A percentile compares a stretch with the other conserved stretches of the same genome.
Evolutionary conservation across 1,140 invertebrate genomes (phyloP).

Genomic region (Ips typographus): DNA sequence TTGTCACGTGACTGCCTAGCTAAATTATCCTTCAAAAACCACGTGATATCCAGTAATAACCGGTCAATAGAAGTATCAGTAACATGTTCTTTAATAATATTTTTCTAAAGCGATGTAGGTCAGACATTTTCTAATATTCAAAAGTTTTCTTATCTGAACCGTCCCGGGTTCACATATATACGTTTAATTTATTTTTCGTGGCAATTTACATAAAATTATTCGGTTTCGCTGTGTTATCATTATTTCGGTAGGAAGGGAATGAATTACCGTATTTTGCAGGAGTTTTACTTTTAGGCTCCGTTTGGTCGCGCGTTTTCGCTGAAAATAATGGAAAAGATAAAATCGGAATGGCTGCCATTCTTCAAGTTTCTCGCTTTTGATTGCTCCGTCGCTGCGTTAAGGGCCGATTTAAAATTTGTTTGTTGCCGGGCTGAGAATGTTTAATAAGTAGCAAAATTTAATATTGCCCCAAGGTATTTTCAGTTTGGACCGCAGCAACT

Average conservation of each 20-base stretch:
- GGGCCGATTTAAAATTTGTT: too few relatives aligned
- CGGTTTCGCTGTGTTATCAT: neutral
- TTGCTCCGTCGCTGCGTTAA: neutral
- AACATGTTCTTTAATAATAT: neutral
- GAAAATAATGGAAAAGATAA: slow-evolving; percentile 3
- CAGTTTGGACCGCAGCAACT: too few relatives aligned
- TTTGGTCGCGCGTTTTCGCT: neutral
- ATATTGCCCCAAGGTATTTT: too few relatives aligned
- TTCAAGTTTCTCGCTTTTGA: neutral
- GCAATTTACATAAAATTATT: neutral
- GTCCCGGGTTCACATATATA: too few relatives aligned
- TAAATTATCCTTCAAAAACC: neutral
- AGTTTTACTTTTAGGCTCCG: slow-evolving; percentile 5
- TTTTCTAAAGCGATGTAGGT: neutral
- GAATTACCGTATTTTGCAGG: slow-evolving; percentile 2
- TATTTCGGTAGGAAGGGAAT: neutral
- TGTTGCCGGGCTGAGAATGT: too few relatives aligned
- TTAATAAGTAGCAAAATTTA: too few relatives aligned
- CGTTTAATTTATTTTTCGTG: too few relatives aligned
- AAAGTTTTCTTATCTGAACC: neutral
- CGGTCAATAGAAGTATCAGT: neutral
- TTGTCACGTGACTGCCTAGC: too few relatives aligned
- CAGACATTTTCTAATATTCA: neutral
- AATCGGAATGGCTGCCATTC: neutral
- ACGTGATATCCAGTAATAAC: neutral